Evolutionary conservation across 2,113 vertebrate genomes (phyloP).

Genomic region (Tautogolabrus adspersus): DNA sequence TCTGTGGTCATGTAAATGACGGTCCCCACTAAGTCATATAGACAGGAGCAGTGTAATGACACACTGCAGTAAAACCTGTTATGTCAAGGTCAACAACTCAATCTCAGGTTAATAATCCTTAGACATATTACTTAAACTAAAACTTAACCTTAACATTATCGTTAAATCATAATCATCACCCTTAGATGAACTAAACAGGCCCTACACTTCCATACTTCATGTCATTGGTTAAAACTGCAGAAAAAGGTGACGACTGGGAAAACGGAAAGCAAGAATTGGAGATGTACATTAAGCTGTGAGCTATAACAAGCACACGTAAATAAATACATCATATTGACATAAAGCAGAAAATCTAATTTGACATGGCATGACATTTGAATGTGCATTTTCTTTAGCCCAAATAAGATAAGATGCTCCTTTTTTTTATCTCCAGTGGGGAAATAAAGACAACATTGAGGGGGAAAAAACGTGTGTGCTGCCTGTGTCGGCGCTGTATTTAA

Average conservation of each 20-base stretch:
- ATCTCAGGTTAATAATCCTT: too few species aligned
- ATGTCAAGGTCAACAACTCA: too few species aligned
- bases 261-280: background rate
- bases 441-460: background rate
- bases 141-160: too few species aligned
- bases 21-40: too few species aligned
- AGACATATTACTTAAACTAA: too few species aligned
- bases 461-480: background rate
- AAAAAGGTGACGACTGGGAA: constrained; percentile 12
- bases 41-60: too few species aligned
- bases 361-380: constrained; percentile 47
- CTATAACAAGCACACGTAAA: constrained; percentile 4
- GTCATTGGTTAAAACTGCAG: too few species aligned
- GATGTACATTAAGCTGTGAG: constrained; percentile 1
- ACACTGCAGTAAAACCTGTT: too few species aligned
- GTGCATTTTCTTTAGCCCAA: background rate
- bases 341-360: constrained; percentile 29
- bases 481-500: constrained; percentile 53
- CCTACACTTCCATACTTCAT: too few species aligned
- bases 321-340: constrained; percentile 13
- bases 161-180: too few species aligned
- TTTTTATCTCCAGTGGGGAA: background rate
- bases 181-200: too few species aligned
- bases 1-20: background rate
- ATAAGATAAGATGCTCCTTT: too few species aligned